These are phyloP conservation scores for Rhizomys pruinosus DNA, from an alignment of 2,113 vertebrate species.

Conservation along the genomic window DNA sequence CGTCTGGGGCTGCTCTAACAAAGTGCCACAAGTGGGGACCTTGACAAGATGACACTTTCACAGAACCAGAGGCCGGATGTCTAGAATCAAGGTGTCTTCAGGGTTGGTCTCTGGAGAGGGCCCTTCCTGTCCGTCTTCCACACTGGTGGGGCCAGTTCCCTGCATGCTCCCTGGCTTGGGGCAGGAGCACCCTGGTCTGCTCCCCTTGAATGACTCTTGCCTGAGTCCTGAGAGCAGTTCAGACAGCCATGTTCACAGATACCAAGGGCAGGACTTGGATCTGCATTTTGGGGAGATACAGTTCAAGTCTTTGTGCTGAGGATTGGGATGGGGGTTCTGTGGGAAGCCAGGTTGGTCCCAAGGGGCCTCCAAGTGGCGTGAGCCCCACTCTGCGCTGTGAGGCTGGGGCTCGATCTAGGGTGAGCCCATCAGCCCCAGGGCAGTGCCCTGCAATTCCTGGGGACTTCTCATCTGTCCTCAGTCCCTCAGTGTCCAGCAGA, in stretches of 20 bases:
- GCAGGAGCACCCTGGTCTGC: accelerated
- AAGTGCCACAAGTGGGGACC: accelerated
- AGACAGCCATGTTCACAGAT: accelerated
- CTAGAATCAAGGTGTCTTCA: background rate
- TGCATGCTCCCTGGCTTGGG: background rate
- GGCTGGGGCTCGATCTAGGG: background rate
- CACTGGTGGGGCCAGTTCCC: too few relatives aligned
- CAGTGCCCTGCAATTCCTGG: background rate
- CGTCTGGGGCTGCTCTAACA: accelerated
- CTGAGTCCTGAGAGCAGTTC: background rate
- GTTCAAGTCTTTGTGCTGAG: accelerated
- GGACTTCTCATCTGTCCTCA: background rate
- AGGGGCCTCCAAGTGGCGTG: background rate
- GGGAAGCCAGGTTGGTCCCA: background rate
- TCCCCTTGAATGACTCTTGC: background rate
- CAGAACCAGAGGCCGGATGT: background rate
- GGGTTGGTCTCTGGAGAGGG: background rate
- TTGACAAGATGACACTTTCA: too few relatives aligned
- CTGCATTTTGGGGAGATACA: accelerated
- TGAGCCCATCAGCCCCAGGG: background rate
- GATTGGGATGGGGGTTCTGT: background rate
- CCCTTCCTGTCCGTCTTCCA: background rate
- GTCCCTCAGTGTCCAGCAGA: background rate
- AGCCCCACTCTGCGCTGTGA: background rate
- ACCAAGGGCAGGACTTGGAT: accelerated